These are phyloP conservation scores for Kradibia gibbosae DNA, from an alignment of 1,140 invertebrate genomes.

Conservation along the genomic window DNA sequence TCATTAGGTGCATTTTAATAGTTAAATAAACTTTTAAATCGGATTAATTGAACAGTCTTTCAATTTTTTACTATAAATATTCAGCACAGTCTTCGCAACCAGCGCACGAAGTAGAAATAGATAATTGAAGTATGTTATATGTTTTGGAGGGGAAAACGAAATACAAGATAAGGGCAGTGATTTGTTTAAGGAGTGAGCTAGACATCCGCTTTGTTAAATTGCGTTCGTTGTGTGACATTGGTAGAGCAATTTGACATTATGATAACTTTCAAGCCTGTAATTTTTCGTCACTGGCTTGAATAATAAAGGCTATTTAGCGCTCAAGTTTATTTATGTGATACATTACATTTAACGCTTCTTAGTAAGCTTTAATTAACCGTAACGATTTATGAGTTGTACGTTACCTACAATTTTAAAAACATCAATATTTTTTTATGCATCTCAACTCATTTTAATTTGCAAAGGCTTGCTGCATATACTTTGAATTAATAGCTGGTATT, in stretches of 20 bases:
- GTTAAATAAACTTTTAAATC: too few relatives aligned
- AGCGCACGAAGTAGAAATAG: constrained; percentile 37
- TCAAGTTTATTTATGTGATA: too few relatives aligned
- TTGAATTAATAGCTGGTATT: too few relatives aligned
- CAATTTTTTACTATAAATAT: neutral
- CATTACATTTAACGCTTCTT: neutral
- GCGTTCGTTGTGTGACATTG: constrained; percentile 61
- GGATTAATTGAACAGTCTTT: too few relatives aligned
- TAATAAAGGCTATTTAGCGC: constrained; percentile 15
- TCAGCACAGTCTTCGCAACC: neutral
- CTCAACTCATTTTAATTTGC: neutral
- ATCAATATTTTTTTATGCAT: neutral
- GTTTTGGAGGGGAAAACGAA: constrained; percentile 55
- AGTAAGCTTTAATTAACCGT: neutral
- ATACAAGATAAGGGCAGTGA: constrained; percentile 71
- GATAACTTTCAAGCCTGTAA: constrained; percentile 63
- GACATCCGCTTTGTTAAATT: constrained; percentile 71
- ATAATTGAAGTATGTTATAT: constrained; percentile 27
- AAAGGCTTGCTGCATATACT: neutral
- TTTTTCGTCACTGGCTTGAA: constrained; percentile 53
- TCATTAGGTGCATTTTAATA: too few relatives aligned
- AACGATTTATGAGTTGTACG: neutral
- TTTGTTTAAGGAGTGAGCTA: constrained; percentile 69
- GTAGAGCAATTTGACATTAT: constrained; percentile 68
- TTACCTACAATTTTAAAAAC: neutral